Percentiles rank a stretch among this genome's conserved stretches.
phyloP scores from a whole-genome alignment of 1,140 invertebrate species.

The Ctenoplectra terminalis region DNA sequence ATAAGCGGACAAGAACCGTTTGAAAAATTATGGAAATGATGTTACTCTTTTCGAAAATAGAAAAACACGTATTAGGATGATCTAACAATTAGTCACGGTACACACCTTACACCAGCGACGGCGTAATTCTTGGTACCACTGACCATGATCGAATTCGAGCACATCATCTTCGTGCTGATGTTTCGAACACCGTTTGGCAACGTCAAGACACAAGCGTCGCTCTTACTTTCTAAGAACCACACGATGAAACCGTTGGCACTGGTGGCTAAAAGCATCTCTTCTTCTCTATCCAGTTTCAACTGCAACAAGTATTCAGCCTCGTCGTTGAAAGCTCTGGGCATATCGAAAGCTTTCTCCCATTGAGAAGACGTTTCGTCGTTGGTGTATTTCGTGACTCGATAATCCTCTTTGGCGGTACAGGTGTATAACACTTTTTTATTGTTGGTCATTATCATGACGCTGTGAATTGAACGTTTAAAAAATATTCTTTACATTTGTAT shows the following conservation, averaged over 20 bases:
- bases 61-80: too few relatives aligned
- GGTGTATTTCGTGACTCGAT: conserved; percentile 84
- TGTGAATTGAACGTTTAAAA: conserved; percentile 70
- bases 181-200: conserved; percentile 96
- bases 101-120: conserved; percentile 94
- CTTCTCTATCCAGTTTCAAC: conserved; percentile 91
- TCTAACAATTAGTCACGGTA: too few relatives aligned
- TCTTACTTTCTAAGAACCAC: conserved; percentile 86
- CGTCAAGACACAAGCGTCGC: conserved; percentile 87
- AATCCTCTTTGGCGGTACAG: conserved; percentile 84
- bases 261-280: conserved; percentile 92
- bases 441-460: conserved; percentile 87
- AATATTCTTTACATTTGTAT: too few relatives aligned
- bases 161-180: conserved; percentile 94
- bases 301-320: conserved; percentile 90
- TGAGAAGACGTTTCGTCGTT: conserved; percentile 82
- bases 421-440: conserved; percentile 85
- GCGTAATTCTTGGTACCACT: conserved; percentile 95
- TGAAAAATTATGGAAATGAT: too few relatives aligned
- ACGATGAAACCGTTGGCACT: conserved; percentile 92
- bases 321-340: conserved; percentile 87
- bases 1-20: too few relatives aligned
- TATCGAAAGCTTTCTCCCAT: conserved; percentile 85
- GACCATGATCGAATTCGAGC: conserved; percentile 95
- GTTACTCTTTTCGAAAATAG: too few relatives aligned